Conservation (phyloP, 2,113 vertebrate genomes). For the Ammospiza caudacuta region DNA sequence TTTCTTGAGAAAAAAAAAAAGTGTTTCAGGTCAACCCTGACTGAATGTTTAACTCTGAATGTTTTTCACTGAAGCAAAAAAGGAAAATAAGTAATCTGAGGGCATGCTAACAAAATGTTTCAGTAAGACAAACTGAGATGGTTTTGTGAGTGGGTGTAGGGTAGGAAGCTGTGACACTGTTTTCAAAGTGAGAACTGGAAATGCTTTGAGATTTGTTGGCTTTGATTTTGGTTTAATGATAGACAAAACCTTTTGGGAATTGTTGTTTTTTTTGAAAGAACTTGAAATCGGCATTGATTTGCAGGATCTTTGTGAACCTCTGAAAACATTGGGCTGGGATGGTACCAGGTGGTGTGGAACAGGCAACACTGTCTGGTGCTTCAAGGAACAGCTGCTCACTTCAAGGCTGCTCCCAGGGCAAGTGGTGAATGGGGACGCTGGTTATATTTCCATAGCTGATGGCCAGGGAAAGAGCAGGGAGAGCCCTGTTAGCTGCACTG, state of each 20-base stretch:
- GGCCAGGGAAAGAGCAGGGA: not conserved
- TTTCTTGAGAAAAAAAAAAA: not conserved
- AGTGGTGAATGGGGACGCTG: not conserved
- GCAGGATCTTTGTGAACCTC: not conserved
- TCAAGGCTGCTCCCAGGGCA: not conserved
- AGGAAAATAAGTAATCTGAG: not conserved
- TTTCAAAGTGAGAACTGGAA: slow-evolving; percentile 36
- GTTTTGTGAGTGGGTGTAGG: not conserved
- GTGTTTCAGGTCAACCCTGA: not conserved
- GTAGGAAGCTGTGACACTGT: not conserved
- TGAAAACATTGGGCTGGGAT: not conserved
- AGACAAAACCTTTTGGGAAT: not conserved
- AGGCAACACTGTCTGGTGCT: accelerated
- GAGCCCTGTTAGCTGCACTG: not conserved
- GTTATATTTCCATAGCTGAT: not conserved
- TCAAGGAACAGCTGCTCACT: not conserved
- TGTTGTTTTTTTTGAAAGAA: not conserved
- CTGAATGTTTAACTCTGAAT: not conserved
- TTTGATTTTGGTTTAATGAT: not conserved
- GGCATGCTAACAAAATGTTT: not conserved
- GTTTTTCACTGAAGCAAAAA: not conserved
- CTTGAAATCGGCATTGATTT: not conserved
- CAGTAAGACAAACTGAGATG: not conserved
- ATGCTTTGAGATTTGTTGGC: not conserved
- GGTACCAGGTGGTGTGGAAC: not conserved